These are phyloP conservation scores for Bergia sp. DNA, from an alignment of 92 coral and sea anemone genomes.

Conservation along the genomic window DNA sequence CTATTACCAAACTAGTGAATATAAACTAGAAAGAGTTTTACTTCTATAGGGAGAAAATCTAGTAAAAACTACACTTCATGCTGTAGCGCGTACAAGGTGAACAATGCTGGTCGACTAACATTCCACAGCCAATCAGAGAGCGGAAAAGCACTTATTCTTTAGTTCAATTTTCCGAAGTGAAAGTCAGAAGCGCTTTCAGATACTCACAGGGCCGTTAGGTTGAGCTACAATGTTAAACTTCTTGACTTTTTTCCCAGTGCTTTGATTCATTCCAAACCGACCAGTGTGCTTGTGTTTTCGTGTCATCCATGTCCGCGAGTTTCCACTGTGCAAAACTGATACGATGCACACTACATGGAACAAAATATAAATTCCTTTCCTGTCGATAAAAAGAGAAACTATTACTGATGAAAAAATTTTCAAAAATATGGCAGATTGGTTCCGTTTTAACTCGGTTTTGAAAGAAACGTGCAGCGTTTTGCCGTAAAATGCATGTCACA, in stretches of 20 bases:
- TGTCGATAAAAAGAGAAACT: neutral
- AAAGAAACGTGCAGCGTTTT: neutral
- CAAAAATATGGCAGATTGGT: neutral
- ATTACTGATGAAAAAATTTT: neutral
- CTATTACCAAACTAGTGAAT: too few species aligned
- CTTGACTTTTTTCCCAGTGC: slow-evolving; percentile 13
- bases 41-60: too few species aligned
- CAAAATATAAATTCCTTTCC: slow-evolving; percentile 1
- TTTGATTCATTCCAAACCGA: slow-evolving; percentile 36
- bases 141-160: too few species aligned
- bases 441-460: neutral
- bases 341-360: slow-evolving; percentile 19
- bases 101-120: too few species aligned
- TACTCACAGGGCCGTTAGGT: slow-evolving; percentile 36
- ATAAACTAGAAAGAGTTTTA: too few species aligned
- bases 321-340: slow-evolving; percentile 5
- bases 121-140: too few species aligned
- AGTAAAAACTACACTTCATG: too few species aligned
- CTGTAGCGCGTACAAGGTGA: too few species aligned
- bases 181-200: too few species aligned
- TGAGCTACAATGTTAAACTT: slow-evolving; percentile 39
- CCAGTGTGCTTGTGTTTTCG: slow-evolving; percentile 31
- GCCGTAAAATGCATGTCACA: neutral
- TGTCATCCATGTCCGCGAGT: slow-evolving; percentile 17
- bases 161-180: too few species aligned